Conservation (phyloP, 2,113 vertebrate genomes). For the Esox niger region DNA sequence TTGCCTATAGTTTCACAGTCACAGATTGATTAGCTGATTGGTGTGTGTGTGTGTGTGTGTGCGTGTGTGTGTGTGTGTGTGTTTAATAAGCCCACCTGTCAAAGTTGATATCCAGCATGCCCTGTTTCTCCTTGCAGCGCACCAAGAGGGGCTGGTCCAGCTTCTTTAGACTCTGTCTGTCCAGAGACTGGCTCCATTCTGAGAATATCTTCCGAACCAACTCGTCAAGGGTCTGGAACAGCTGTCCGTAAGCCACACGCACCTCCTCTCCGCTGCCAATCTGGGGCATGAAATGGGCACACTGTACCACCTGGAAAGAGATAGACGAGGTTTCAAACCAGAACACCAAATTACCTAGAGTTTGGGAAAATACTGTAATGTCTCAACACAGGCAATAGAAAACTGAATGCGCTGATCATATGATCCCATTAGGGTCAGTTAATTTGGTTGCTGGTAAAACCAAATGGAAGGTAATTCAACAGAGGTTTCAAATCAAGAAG, state of each 20-base stretch:
- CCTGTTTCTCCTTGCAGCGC: slow-evolving; percentile 61
- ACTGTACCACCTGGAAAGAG: slow-evolving; percentile 71
- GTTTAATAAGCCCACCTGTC: slow-evolving; percentile 70
- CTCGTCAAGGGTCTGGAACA: slow-evolving; percentile 76
- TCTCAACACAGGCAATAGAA: neutral
- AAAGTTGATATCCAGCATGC: slow-evolving; percentile 82
- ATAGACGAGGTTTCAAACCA: slow-evolving; percentile 17
- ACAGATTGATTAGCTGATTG: too few relatives aligned
- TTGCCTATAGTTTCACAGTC: too few relatives aligned
- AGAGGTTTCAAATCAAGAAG: neutral
- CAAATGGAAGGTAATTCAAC: neutral
- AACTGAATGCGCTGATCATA: neutral
- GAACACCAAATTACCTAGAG: too few relatives aligned
- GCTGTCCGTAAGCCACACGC: slow-evolving; percentile 58
- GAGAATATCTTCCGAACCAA: slow-evolving; percentile 73
- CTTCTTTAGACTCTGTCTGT: slow-evolving; percentile 66
- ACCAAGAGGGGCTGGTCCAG: slow-evolving; percentile 78
- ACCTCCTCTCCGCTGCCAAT: slow-evolving; percentile 66
- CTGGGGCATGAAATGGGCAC: slow-evolving; percentile 71
- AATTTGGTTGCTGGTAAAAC: neutral
- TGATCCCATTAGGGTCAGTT: neutral
- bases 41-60: slow-evolving; percentile 4
- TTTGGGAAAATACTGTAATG: too few relatives aligned
- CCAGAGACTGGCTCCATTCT: slow-evolving; percentile 79
- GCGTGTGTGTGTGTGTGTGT: neutral